These are phyloP conservation scores for Endotricha flammealis DNA, from an alignment of 2,888 invertebrate genomes.

Conservation along the genomic window DNA sequence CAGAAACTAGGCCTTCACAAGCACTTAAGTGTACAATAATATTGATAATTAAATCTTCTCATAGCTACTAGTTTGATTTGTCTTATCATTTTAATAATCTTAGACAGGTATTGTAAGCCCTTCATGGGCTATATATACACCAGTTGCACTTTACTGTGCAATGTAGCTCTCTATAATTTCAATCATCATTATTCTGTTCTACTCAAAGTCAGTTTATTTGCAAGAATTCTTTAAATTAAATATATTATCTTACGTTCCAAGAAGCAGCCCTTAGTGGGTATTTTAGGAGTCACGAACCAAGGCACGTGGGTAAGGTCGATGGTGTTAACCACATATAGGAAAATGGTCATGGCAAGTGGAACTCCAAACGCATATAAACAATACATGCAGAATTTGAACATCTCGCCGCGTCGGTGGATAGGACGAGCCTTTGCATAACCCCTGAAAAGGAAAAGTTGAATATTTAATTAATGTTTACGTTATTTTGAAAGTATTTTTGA, in stretches of 20 bases:
- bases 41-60: no score
- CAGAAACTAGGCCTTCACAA: no score
- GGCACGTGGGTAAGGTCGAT: constrained; percentile 34
- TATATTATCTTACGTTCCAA: constrained; percentile 38
- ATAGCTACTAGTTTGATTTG: no score
- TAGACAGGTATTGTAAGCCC: no score
- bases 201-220: no score
- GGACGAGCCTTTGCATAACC: constrained; percentile 63
- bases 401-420: constrained; percentile 57
- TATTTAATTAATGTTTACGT: neutral
- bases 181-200: no score
- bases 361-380: constrained; percentile 54
- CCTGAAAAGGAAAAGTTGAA: constrained; percentile 32
- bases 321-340: constrained; percentile 31
- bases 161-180: no score
- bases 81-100: no score
- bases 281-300: constrained; percentile 50
- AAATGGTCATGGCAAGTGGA: constrained; percentile 43
- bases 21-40: neutral
- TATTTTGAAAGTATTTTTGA: no score
- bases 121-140: no score
- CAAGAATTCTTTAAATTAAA: neutral
- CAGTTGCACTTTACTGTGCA: no score
- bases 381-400: constrained; percentile 57
- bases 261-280: constrained; percentile 45